These are phyloP conservation scores for Champsocephalus esox DNA, from an alignment of 2,797 vertebrate species.

Conservation along the genomic window DNA sequence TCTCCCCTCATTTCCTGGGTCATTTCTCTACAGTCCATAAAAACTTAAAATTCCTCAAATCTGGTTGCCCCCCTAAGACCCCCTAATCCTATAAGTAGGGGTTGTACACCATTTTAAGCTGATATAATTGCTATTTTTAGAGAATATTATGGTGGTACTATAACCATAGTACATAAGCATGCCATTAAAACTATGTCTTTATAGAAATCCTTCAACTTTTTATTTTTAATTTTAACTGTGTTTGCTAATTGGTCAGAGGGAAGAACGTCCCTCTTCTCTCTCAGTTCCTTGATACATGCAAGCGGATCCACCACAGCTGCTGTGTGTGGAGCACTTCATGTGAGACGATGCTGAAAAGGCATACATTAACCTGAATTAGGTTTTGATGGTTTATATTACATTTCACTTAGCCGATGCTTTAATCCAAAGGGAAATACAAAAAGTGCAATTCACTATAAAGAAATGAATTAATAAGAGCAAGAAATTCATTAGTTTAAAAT, in stretches of 20 bases:
- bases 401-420: too few species aligned
- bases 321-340: neutral
- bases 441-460: too few species aligned
- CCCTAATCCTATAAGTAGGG: slow-evolving; percentile 43
- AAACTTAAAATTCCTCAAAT: slow-evolving; percentile 34
- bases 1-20: slow-evolving; percentile 5
- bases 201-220: neutral
- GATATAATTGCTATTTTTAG: slow-evolving; percentile 44
- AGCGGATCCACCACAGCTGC: neutral
- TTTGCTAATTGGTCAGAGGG: neutral
- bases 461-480: too few species aligned
- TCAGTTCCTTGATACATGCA: neutral
- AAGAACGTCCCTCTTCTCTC: neutral
- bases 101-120: slow-evolving; percentile 41
- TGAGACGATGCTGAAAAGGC: neutral
- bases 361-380: too few species aligned
- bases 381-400: too few species aligned
- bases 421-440: too few species aligned
- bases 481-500: too few species aligned
- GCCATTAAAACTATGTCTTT: slow-evolving; percentile 14
- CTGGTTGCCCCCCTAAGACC: slow-evolving; percentile 23
- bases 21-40: slow-evolving; percentile 19
- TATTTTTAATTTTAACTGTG: neutral
- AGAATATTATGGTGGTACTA: slow-evolving; percentile 25
- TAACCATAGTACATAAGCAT: slow-evolving; percentile 12